Conservation (phyloP, 2,113 vertebrate genomes). For the Scolopax mira region DNA sequence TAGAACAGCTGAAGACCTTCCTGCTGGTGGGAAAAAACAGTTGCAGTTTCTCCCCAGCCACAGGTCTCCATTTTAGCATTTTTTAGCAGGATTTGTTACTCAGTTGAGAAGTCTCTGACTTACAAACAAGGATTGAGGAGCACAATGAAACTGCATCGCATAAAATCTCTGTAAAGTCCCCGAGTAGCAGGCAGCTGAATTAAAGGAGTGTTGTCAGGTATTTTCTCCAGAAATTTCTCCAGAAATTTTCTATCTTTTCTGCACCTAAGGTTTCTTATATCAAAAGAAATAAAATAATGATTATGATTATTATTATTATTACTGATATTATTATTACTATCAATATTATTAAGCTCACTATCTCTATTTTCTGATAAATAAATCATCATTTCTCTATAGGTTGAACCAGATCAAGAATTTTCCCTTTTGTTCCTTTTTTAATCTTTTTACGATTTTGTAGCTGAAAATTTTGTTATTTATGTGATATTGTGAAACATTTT, state of each 20-base stretch:
- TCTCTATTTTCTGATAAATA: not conserved
- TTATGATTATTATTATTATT: no score
- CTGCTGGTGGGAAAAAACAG: not conserved
- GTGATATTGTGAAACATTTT: not conserved
- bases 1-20: not conserved
- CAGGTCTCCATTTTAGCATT: not conserved
- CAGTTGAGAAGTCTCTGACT: not conserved
- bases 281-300: not conserved
- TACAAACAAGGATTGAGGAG: not conserved
- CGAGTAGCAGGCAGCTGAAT: not conserved
- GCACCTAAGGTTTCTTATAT: not conserved
- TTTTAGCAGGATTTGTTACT: not conserved
- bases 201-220: not conserved
- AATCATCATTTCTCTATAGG: not conserved
- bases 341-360: not conserved
- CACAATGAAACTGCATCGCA: not conserved
- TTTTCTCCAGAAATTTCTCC: not conserved
- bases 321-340: fast-evolving
- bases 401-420: not conserved
- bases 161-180: not conserved
- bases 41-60: not conserved
- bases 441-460: not conserved
- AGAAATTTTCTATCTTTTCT: not conserved
- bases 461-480: not conserved
- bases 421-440: not conserved